phyloP scores from a whole-genome alignment of 2,888 invertebrate genomes.

The Diarsia dahlii region DNA sequence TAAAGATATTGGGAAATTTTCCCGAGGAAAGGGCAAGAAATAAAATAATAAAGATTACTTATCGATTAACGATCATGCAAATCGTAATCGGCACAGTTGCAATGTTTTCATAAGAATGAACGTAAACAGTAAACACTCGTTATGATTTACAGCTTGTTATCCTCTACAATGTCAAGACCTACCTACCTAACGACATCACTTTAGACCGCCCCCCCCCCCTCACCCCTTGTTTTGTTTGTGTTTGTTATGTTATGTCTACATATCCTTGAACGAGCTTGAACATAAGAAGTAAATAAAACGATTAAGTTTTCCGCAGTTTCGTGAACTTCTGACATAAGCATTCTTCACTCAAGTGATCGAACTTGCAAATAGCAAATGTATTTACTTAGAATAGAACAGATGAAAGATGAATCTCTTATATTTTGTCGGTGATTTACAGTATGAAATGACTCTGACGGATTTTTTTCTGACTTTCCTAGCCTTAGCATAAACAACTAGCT shows the following conservation, averaged over 20 bases:
- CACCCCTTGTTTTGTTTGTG: not conserved
- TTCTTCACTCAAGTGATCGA: not conserved
- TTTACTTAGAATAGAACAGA: not conserved
- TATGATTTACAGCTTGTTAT: constrained; percentile 25
- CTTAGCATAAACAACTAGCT: not conserved
- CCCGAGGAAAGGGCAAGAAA: too few relatives aligned
- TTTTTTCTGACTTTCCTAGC: too few relatives aligned
- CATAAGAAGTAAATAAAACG: not conserved
- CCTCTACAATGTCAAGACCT: constrained; percentile 18
- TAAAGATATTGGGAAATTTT: too few relatives aligned
- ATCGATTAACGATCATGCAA: constrained; percentile 29
- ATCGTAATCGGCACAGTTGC: constrained; percentile 16
- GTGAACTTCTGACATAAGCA: not conserved
- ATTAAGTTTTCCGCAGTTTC: not conserved
- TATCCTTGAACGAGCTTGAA: constrained; percentile 11
- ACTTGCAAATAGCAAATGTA: not conserved
- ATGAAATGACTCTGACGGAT: not conserved
- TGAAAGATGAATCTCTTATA: not conserved
- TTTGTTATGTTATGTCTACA: constrained; percentile 17
- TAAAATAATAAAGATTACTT: too few relatives aligned
- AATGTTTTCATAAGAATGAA: constrained; percentile 34
- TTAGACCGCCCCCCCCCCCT: too few relatives aligned
- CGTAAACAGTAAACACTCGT: constrained; percentile 48
- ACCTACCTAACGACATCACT: not conserved
- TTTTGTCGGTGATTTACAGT: not conserved